These are phyloP conservation scores for Acanthosepion pharaonis DNA, from an alignment of 2,888 invertebrate species.

Conservation along the genomic window DNA sequence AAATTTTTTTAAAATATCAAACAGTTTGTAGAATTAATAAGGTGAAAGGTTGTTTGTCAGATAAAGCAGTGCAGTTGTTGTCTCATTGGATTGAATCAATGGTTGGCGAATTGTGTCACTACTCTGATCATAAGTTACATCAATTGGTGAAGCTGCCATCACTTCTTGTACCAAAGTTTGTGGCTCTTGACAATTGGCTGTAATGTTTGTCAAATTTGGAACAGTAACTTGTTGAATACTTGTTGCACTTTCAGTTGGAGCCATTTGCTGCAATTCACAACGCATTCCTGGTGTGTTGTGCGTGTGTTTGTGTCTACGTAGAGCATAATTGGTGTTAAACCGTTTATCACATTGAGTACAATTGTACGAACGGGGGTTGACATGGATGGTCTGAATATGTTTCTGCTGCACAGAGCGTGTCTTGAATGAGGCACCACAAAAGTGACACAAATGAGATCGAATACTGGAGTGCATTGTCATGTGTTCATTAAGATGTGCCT, in stretches of 20 bases:
- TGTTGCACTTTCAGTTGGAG: neutral
- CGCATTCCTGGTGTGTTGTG: constrained; percentile 59
- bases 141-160: constrained; percentile 54
- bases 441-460: constrained; percentile 76
- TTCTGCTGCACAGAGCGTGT: constrained; percentile 74
- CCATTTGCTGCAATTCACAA: constrained; percentile 36
- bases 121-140: constrained; percentile 52
- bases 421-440: constrained; percentile 77
- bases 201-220: constrained; percentile 1
- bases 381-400: constrained; percentile 74
- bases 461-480: constrained; percentile 74
- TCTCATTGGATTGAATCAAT: constrained; percentile 52
- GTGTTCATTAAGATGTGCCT: constrained; percentile 73
- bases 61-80: constrained; percentile 50
- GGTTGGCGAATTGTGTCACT: constrained; percentile 53
- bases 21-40: neutral
- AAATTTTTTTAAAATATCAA: neutral
- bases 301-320: constrained; percentile 72
- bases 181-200: constrained; percentile 34
- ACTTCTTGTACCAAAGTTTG: constrained; percentile 54
- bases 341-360: constrained; percentile 72
- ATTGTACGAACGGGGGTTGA: constrained; percentile 72
- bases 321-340: constrained; percentile 75
- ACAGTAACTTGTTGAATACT: constrained; percentile 40
- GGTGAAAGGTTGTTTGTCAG: constrained; percentile 49